Percentiles rank a stretch among this genome's conserved stretches.
Conservation (phyloP, 2,797 vertebrate species). For the Threskiornis aethiopicus region DNA sequence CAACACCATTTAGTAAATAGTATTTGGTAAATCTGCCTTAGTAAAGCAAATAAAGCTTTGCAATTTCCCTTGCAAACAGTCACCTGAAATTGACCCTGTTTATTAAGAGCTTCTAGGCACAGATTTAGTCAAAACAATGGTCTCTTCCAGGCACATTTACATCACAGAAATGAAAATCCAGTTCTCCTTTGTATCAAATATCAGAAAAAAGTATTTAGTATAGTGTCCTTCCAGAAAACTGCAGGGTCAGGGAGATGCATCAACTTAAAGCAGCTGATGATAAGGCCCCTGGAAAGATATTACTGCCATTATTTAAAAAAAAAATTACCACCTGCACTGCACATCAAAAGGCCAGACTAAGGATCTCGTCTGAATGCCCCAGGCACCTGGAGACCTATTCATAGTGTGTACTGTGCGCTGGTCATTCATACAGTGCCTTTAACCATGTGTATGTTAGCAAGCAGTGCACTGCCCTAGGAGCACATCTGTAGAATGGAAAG, state of each 20-base stretch:
- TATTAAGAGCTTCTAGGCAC: background rate
- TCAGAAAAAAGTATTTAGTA: background rate
- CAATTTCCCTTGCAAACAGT: background rate
- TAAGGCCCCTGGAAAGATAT: background rate
- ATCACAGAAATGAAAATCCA: background rate
- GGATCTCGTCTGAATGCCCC: background rate
- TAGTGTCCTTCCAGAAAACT: background rate
- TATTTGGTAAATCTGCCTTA: background rate
- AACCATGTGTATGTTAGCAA: background rate
- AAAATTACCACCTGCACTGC: background rate
- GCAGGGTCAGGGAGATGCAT: background rate
- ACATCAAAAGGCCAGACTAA: background rate
- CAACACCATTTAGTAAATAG: background rate
- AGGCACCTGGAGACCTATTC: background rate
- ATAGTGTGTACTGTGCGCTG: background rate
- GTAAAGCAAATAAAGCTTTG: background rate
- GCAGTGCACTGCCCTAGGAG: background rate
- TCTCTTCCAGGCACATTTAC: background rate
- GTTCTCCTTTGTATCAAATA: background rate
- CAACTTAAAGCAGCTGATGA: background rate
- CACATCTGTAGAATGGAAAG: background rate
- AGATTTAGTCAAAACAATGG: background rate
- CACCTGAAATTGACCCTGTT: background rate
- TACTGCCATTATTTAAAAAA: background rate
- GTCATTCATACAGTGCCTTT: background rate